Evolutionary conservation across 2,888 invertebrate genomes (phyloP).

Genomic region (Neoaliturus tenellus): DNA sequence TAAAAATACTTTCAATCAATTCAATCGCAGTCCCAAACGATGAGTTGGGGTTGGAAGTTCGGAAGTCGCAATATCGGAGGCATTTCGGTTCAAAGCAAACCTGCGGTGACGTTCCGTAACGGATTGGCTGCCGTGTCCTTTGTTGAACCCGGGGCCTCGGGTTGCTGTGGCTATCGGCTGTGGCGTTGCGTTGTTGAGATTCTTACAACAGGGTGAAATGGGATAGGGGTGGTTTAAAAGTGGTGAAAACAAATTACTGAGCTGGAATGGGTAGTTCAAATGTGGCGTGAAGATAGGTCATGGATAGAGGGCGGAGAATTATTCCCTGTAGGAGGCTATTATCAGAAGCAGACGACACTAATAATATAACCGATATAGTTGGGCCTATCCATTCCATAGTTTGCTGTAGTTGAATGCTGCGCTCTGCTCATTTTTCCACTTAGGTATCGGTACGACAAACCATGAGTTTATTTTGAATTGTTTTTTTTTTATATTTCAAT

Average conservation of each 20-base stretch:
- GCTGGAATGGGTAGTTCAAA: no score
- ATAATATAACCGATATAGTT: no score
- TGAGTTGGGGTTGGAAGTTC: slow-evolving; percentile 9
- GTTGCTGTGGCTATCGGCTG: neutral
- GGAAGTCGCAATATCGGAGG: slow-evolving; percentile 17
- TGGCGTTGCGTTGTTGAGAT: neutral
- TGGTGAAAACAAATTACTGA: neutral
- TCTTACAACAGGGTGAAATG: neutral
- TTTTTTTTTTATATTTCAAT: no score
- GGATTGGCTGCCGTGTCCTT: slow-evolving; percentile 3
- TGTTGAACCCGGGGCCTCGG: neutral
- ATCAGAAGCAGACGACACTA: no score
- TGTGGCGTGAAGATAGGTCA: no score
- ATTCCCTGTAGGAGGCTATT: no score
- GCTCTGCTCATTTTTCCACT: no score
- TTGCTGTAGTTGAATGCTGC: no score
- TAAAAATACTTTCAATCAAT: slow-evolving; percentile 2
- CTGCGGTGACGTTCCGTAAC: slow-evolving; percentile 23
- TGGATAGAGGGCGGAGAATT: no score
- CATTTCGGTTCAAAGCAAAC: neutral
- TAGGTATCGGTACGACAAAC: no score
- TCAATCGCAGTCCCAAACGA: neutral
- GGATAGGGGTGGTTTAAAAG: neutral
- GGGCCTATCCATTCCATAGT: no score
- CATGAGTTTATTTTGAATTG: no score